Percentiles rank a stretch among this genome's conserved stretches.
phyloP scores from a whole-genome alignment of 2,113 vertebrate genomes.

The Mirounga angustirostris region DNA sequence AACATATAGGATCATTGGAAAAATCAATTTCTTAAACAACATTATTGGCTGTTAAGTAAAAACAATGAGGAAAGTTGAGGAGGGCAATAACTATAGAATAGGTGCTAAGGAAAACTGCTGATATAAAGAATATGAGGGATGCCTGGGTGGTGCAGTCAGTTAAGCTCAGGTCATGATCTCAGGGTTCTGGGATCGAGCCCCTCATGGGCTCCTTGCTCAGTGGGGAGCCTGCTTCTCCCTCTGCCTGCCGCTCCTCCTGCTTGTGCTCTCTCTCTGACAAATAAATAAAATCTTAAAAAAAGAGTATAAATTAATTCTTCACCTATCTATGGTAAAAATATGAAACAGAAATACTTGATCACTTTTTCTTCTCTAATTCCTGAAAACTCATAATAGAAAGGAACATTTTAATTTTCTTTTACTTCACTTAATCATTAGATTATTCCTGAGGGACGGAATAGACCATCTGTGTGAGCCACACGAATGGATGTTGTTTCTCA shows the following conservation, averaged over 20 bases:
- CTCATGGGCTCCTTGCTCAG: too few relatives aligned
- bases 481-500: background rate
- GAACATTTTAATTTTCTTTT: background rate
- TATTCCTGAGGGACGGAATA: background rate
- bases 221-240: too few relatives aligned
- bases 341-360: background rate
- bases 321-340: background rate
- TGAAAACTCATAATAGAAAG: background rate
- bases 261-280: too few relatives aligned
- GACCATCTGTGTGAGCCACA: background rate
- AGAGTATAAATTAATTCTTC: background rate
- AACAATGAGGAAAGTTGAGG: background rate
- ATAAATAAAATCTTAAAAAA: too few relatives aligned
- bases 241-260: too few relatives aligned
- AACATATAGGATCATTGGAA: background rate
- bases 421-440: background rate
- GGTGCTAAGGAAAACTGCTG: background rate
- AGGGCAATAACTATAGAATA: background rate
- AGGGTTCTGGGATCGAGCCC: too few relatives aligned
- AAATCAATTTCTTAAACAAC: background rate
- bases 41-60: background rate
- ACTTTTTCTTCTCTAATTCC: background rate
- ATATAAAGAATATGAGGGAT: too few relatives aligned
- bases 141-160: too few relatives aligned
- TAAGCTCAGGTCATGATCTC: too few relatives aligned